phyloP scores from a whole-genome alignment of 2,797 vertebrate genomes.

The Danionella dracula region DNA sequence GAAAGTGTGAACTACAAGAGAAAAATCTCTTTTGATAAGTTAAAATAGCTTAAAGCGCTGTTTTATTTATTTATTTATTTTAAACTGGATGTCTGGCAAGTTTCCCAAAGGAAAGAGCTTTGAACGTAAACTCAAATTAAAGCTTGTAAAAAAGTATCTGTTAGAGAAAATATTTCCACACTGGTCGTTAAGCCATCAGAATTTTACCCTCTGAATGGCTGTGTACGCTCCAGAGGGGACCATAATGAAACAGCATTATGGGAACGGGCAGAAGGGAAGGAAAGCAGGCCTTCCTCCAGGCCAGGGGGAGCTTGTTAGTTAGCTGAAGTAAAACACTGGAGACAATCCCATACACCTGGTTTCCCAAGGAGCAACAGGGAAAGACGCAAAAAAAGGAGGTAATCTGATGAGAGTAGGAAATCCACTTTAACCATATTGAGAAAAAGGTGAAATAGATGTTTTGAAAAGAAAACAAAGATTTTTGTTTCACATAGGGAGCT shows the following conservation, averaged over 20 bases:
- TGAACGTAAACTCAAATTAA: conserved; percentile 39
- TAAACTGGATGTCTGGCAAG: conserved; percentile 12
- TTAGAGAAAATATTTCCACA: conserved; percentile 42
- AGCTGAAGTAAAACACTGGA: conserved; percentile 57
- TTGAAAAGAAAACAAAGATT: too few relatives aligned
- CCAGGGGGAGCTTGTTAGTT: conserved; percentile 67
- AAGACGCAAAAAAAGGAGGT: conserved; percentile 57
- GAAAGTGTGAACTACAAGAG: conserved; percentile 12
- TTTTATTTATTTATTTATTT: neutral
- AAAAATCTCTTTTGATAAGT: conserved; percentile 15
- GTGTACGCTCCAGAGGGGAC: conserved; percentile 50
- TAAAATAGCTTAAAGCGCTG: conserved; percentile 26
- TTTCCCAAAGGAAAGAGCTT: conserved; percentile 40
- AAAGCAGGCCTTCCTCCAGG: conserved; percentile 58
- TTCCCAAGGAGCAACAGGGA: conserved; percentile 72
- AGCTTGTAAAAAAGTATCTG: conserved; percentile 39
- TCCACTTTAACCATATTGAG: conserved; percentile 44
- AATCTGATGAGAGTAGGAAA: conserved; percentile 7
- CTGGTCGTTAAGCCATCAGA: conserved; percentile 47
- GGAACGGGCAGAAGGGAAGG: conserved; percentile 52
- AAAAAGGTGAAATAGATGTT: conserved; percentile 54
- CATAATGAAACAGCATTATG: conserved; percentile 66
- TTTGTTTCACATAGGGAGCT: neutral
- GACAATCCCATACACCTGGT: conserved; percentile 77
- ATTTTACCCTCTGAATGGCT: conserved; percentile 50